Percentiles rank a stretch among this genome's conserved stretches.
Evolutionary conservation across 2,888 invertebrate species (phyloP).

Genomic region (Drosophila imparisetae): DNA sequence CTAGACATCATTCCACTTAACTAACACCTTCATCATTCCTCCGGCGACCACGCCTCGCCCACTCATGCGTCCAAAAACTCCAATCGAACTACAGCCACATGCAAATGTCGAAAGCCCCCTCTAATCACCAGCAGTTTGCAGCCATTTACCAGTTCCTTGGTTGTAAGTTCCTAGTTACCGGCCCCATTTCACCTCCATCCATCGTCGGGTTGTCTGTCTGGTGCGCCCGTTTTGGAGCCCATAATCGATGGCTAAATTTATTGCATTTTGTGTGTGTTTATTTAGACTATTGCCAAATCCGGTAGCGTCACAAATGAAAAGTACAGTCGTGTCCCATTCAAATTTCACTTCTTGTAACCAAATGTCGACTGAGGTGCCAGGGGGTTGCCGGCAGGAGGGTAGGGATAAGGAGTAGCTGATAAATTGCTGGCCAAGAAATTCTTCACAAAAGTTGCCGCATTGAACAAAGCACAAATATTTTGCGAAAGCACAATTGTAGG

Average conservation of each 20-base stretch:
- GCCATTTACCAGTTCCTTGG: conserved; percentile 24
- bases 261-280: conserved; percentile 78
- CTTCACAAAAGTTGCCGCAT: conserved; percentile 6
- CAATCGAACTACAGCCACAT: conserved; percentile 45
- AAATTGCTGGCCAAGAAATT: conserved; percentile 50
- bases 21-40: not conserved
- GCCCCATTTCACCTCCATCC: not conserved
- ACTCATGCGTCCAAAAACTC: conserved; percentile 19
- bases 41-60: not conserved
- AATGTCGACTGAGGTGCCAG: conserved; percentile 17
- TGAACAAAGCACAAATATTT: conserved; percentile 13
- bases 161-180: conserved; percentile 9
- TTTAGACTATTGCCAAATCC: conserved; percentile 76
- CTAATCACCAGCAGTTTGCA: conserved; percentile 9
- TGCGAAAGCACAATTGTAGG: not conserved
- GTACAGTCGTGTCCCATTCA: conserved; percentile 66
- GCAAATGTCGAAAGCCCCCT: conserved; percentile 43
- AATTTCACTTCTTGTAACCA: conserved; percentile 49
- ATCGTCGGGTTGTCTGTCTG: conserved; percentile 15
- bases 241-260: conserved; percentile 78
- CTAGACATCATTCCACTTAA: conserved; percentile 20
- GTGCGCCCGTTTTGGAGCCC: conserved; percentile 49
- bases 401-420: conserved; percentile 10
- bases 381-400: fast-evolving
- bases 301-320: conserved; percentile 64